phyloP scores from a whole-genome alignment of 2,113 vertebrate species.

The Gnathonemus echidnorhynchus region DNA sequence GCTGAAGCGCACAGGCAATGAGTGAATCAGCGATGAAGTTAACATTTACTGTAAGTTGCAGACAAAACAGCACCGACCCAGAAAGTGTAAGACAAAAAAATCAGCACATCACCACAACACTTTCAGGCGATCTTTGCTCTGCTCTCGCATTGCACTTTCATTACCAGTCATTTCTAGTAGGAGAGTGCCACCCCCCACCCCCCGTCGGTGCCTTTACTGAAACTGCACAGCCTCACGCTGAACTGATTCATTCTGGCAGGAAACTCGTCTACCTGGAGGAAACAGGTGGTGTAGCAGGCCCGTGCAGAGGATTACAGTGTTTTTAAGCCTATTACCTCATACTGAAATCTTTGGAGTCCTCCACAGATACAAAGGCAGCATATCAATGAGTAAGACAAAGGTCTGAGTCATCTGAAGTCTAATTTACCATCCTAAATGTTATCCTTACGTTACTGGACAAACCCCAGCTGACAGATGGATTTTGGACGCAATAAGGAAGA shows the following conservation, averaged over 20 bases:
- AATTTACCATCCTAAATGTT: background rate
- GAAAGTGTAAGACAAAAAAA: background rate
- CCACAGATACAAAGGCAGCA: background rate
- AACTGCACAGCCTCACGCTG: background rate
- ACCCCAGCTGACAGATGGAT: background rate
- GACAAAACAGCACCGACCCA: background rate
- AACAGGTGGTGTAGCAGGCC: background rate
- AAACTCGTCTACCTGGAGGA: conserved; percentile 15
- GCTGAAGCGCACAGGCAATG: background rate
- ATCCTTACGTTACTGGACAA: background rate
- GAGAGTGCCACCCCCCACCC: background rate
- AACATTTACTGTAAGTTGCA: background rate
- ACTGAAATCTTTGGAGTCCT: background rate
- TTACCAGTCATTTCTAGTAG: background rate
- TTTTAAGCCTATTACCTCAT: background rate
- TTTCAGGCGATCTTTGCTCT: background rate
- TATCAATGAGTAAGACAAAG: background rate
- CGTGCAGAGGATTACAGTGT: background rate
- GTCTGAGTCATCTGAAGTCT: background rate
- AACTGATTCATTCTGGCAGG: background rate
- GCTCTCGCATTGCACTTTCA: background rate
- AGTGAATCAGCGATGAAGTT: background rate
- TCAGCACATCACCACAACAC: background rate
- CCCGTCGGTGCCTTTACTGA: background rate
- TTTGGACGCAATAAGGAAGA: background rate